Percentiles rank a stretch among this genome's conserved stretches.
Evolutionary conservation across 2,888 invertebrate species (phyloP).

Genomic region (Agrotis ipsilon): DNA sequence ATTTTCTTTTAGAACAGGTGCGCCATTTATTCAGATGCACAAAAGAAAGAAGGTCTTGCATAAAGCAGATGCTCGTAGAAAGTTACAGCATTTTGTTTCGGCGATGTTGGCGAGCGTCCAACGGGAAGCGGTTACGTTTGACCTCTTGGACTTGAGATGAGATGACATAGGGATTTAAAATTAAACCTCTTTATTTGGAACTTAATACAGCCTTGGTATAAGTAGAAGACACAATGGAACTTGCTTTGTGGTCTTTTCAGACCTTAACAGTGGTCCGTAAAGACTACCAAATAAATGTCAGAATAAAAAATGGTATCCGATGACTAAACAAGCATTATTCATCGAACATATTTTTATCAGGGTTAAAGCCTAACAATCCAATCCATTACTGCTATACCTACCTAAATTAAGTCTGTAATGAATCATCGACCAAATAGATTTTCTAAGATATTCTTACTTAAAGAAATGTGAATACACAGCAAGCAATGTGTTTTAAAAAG

Average conservation of each 20-base stretch:
- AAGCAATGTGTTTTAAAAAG: not conserved
- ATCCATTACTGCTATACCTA: not conserved
- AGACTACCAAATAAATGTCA: no score
- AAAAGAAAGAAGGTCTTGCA: constrained; percentile 24
- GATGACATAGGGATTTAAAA: constrained; percentile 24
- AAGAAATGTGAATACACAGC: not conserved
- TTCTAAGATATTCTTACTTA: not conserved
- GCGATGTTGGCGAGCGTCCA: constrained; percentile 41
- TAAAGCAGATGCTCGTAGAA: constrained; percentile 26
- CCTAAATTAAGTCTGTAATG: not conserved
- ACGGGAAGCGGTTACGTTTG: constrained; percentile 30
- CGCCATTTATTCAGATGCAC: constrained; percentile 18
- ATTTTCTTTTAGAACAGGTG: constrained; percentile 41
- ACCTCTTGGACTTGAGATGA: constrained; percentile 48
- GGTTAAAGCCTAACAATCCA: not conserved
- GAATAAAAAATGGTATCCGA: not conserved
- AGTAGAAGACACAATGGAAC: not conserved
- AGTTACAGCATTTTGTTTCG: constrained; percentile 46
- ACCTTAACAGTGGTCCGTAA: no score
- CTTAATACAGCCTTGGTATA: not conserved
- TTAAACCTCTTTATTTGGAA: constrained; percentile 12
- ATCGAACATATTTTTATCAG: not conserved
- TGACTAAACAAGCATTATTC: not conserved
- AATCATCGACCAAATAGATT: not conserved
- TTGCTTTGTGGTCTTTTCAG: not conserved